Conservation (phyloP, 2,797 vertebrate genomes). For the Saguinus oedipus region DNA sequence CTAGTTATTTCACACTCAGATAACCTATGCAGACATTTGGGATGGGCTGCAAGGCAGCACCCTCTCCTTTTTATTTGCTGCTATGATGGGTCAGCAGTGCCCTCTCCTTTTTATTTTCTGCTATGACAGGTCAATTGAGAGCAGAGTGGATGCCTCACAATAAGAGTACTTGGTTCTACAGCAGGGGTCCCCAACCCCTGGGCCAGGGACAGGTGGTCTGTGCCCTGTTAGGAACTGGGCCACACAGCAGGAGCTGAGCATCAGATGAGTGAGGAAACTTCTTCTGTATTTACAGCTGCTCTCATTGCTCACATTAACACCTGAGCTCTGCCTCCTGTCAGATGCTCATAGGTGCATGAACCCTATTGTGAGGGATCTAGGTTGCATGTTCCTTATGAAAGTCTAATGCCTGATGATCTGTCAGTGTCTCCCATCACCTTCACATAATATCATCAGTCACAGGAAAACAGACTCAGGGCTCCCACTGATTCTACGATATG, state of each 20-base stretch:
- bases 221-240: background rate
- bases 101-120: background rate
- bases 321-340: background rate
- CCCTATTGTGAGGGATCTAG: background rate
- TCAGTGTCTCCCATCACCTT: background rate
- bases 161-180: too few relatives aligned
- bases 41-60: background rate
- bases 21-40: background rate
- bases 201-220: background rate
- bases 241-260: background rate
- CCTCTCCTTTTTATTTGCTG: background rate
- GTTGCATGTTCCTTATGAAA: background rate
- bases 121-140: background rate
- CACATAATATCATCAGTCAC: background rate
- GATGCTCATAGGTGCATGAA: too few relatives aligned
- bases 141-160: background rate
- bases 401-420: background rate
- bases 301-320: background rate
- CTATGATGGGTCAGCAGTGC: background rate
- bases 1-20: background rate
- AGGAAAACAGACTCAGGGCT: background rate
- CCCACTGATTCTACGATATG: background rate
- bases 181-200: too few relatives aligned
- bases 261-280: background rate
- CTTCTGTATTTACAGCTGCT: background rate